A percentile compares a stretch with the other conserved stretches of the same genome.
phyloP scores from a whole-genome alignment of 2,113 vertebrate genomes.

The Dissostichus mawsoni region DNA sequence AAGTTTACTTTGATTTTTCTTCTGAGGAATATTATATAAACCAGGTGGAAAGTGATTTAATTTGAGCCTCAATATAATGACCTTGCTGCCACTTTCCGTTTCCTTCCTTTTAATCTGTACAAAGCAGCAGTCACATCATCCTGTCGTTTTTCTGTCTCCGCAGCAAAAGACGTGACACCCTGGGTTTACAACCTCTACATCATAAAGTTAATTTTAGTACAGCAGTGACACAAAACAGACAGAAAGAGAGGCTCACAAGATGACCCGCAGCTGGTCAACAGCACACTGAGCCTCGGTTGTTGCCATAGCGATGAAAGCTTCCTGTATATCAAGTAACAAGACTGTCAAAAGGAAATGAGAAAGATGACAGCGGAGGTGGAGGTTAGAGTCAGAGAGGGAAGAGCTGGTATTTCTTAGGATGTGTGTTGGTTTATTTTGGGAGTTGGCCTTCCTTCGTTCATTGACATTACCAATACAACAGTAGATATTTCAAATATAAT shows the following conservation, averaged over 20 bases:
- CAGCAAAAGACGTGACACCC: constrained; percentile 1
- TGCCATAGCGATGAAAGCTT: constrained; percentile 28
- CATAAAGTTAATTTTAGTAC: constrained; percentile 36
- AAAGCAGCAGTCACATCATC: not conserved
- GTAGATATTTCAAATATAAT: not conserved
- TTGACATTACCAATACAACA: not conserved
- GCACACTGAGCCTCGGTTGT: constrained; percentile 1
- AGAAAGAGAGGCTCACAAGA: constrained; percentile 17
- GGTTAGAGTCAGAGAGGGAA: not conserved
- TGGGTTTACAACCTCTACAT: not conserved
- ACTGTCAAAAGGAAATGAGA: not conserved
- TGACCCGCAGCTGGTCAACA: constrained; percentile 8
- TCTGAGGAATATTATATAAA: not conserved
- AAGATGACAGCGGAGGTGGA: constrained; percentile 21
- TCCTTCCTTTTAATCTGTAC: not conserved
- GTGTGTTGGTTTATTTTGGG: not conserved
- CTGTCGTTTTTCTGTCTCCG: not conserved
- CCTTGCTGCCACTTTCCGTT: not conserved
- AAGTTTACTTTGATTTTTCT: not conserved
- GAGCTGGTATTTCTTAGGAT: not conserved
- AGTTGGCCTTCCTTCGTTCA: not conserved
- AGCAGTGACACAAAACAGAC: constrained; percentile 9
- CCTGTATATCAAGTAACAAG: constrained; percentile 20
- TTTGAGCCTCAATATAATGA: not conserved
- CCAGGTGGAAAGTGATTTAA: not conserved